Base-by-base conservation (phyloP, 2,113 vertebrate species). In the Campylomormyrus numenius region DNA sequence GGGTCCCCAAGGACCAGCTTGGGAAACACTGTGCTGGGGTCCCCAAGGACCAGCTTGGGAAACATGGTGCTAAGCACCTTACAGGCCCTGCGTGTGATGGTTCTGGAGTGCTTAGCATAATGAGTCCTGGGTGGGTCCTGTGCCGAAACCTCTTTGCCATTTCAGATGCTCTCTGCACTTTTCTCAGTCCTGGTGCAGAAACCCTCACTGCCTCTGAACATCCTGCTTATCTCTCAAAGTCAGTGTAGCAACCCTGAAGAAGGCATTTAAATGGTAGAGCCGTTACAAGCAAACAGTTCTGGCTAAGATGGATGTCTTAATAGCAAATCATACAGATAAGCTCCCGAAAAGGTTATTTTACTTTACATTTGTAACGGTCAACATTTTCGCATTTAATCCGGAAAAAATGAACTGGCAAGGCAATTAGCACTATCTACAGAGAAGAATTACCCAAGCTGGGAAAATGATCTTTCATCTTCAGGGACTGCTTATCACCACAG, bases 351-450 rank as follows among this genome's bases (percentile, higher is more conserved):
- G 56, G 52, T 88, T 53, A 21, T 31, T 87, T 87, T 45, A 62
- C 53, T 66, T 62, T 45, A 88, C 87, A 88, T 88, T 48, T 66
- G 87, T 88, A 58, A 88, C 0, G 21, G 58, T 88, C 53, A 45
- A 24, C 17, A 53, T 62, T 88, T 88, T 88, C 2, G 8, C 19
- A 21, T 88, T 66, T 66, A 88, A 88, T 66, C 87, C 21, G 6
- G 19, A n/a, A 88, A 87, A 87, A 58, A 88, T 27, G 19, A 58
- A 56, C 53, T 21, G 87, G 19, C 39, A 88, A 88, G 21, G 52
- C 86, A 88, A 88, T 88, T 88, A 88, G 50, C 53, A 42, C 52
- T 62, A 62, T 88, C 87, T 88, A 58, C 35, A 88, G 50, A 35
- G 46, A 24, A 4, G 46, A 27, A 46, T 86, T 46, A 46, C 31